phyloP scores from a whole-genome alignment of 1,140 invertebrate species.

The Fopius arisanus region DNA sequence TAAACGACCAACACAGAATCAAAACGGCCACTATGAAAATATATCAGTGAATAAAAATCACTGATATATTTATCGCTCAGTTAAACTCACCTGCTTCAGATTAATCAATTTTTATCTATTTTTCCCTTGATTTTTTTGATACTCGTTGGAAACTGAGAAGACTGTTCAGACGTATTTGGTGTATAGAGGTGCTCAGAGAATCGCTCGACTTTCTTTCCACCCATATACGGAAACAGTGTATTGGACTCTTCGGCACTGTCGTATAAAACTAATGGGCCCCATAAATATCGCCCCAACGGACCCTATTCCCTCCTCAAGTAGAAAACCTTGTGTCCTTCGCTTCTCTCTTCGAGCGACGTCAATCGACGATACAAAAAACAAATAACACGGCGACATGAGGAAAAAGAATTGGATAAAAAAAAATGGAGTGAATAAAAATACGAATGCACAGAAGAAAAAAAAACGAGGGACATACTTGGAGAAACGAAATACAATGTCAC shows the following conservation, averaged over 20 bases:
- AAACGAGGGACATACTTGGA: background rate
- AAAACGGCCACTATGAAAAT: background rate
- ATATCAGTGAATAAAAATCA: background rate
- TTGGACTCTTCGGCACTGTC: slow-evolving; percentile 39
- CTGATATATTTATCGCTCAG: background rate
- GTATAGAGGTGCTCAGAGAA: background rate
- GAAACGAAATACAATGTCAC: slow-evolving; percentile 12
- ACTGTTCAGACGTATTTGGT: background rate
- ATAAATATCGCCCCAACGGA: slow-evolving; percentile 42
- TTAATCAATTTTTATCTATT: background rate
- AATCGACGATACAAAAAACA: slow-evolving; percentile 1
- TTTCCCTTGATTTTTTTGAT: slow-evolving; percentile 1
- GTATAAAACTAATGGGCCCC: slow-evolving; percentile 46
- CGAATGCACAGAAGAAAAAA: background rate
- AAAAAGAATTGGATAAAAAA: background rate
- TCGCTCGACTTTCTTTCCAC: slow-evolving; percentile 33
- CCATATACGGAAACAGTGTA: slow-evolving; percentile 42
- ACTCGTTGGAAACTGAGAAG: background rate
- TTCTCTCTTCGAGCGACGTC: background rate
- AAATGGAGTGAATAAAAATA: background rate
- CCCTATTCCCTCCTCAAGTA: background rate
- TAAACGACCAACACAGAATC: background rate
- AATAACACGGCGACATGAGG: background rate
- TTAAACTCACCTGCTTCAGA: too few species aligned
- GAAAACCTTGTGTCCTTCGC: background rate